Evolutionary conservation across 92 coral and sea anemone species (phyloP).

Genomic region (Nematostella vectensis): DNA sequence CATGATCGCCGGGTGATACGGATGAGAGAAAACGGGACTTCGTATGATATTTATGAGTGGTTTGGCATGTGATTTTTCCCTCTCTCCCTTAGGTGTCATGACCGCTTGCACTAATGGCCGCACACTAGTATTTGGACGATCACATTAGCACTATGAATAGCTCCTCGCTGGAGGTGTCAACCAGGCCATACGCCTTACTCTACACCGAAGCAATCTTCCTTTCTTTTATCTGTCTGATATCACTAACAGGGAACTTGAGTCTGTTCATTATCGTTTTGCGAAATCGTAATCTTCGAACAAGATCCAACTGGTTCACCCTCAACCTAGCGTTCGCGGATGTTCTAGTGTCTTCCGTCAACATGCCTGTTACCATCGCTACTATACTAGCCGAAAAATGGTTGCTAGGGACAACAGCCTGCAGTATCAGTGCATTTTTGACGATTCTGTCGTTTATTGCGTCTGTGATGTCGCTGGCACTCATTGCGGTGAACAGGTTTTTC

Average conservation of each 20-base stretch:
- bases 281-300: slow-evolving; percentile 34
- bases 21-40: too few species aligned
- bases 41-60: too few species aligned
- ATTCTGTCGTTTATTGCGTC: slow-evolving; percentile 67
- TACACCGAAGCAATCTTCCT: slow-evolving; percentile 37
- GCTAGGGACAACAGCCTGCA: slow-evolving; percentile 45
- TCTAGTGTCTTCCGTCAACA: slow-evolving; percentile 50
- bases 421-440: slow-evolving; percentile 46
- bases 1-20: too few species aligned
- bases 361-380: slow-evolving; percentile 59
- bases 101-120: too few species aligned
- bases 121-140: too few species aligned
- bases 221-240: slow-evolving; percentile 22
- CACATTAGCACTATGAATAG: too few species aligned
- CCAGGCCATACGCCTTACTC: neutral
- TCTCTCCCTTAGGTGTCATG: too few species aligned
- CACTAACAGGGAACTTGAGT: slow-evolving; percentile 41
- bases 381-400: slow-evolving; percentile 43
- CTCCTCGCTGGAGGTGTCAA: neutral
- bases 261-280: slow-evolving; percentile 39
- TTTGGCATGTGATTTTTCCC: too few species aligned
- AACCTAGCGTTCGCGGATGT: slow-evolving; percentile 67
- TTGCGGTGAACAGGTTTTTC: slow-evolving; percentile 64
- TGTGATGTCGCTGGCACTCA: slow-evolving; percentile 68
- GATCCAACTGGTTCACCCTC: slow-evolving; percentile 53